phyloP scores from a whole-genome alignment of 2,888 invertebrate species.

The Sminthurides aquaticus region DNA sequence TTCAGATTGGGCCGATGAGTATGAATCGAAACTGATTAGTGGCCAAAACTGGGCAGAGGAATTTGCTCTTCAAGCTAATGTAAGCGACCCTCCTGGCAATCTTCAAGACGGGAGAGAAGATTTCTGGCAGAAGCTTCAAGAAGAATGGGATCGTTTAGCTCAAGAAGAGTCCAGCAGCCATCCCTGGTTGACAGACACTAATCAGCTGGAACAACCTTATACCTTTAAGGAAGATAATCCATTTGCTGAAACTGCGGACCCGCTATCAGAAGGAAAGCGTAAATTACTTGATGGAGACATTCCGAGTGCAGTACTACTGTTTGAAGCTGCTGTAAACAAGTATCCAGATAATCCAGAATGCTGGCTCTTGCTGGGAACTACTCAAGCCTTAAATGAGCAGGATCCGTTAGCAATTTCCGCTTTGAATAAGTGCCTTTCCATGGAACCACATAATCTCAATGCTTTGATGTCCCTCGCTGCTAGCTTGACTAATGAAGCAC shows the following conservation, averaged over 20 bases:
- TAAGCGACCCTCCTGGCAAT: not conserved
- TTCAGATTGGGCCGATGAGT: constrained; percentile 47
- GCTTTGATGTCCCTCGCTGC: constrained; percentile 87
- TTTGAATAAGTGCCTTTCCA: constrained; percentile 69
- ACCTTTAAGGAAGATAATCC: constrained; percentile 77
- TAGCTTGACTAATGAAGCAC: constrained; percentile 92
- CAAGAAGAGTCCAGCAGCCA: constrained; percentile 52
- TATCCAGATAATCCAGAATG: constrained; percentile 69
- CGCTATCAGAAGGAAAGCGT: constrained; percentile 76
- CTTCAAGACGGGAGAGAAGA: constrained; percentile 39
- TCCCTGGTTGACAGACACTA: constrained; percentile 65
- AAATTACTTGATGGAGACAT: constrained; percentile 79
- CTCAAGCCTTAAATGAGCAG: constrained; percentile 97
- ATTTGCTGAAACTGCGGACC: constrained; percentile 66
- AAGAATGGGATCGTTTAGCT: constrained; percentile 72
- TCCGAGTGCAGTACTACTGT: constrained; percentile 89
- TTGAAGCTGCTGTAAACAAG: constrained; percentile 88
- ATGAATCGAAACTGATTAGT: constrained; percentile 28
- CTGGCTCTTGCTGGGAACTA: constrained; percentile 80
- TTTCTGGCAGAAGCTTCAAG: constrained; percentile 60
- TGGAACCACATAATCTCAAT: constrained; percentile 70
- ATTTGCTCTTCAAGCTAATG: constrained; percentile 14
- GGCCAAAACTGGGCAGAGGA: constrained; percentile 6
- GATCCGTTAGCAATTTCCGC: constrained; percentile 90
- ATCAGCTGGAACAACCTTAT: constrained; percentile 59